Percentiles rank a stretch among this genome's conserved stretches.
Evolutionary conservation across 2,113 vertebrate species (phyloP).

Genomic region (Limanda limanda): DNA sequence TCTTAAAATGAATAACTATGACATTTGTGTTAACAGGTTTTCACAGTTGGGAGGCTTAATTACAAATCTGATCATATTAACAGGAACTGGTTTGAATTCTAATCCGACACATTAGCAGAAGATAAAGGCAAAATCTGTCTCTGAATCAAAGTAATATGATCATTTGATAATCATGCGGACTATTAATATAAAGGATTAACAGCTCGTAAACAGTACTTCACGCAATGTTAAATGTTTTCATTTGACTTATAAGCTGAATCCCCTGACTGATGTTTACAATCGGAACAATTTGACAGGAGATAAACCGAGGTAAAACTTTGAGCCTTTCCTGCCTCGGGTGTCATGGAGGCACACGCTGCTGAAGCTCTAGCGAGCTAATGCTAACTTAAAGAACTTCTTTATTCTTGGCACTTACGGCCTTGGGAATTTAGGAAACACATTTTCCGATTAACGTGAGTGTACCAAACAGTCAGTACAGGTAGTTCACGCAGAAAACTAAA

Average conservation of each 20-base stretch:
- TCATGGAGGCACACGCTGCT: conserved; percentile 54
- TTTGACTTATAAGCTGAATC: background rate
- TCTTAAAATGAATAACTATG: background rate
- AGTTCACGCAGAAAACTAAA: accelerated
- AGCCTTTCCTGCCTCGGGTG: conserved; percentile 1
- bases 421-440: accelerated
- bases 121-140: background rate
- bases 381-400: conserved; percentile 38
- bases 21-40: background rate
- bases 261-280: accelerated
- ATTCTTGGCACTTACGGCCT: accelerated
- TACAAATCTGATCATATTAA: no score
- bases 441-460: accelerated
- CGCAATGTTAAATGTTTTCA: background rate
- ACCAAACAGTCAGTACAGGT: accelerated
- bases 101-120: background rate
- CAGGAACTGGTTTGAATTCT: no score
- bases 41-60: no score
- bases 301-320: background rate
- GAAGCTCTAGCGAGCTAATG: conserved; percentile 13
- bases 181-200: background rate
- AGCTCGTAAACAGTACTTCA: background rate
- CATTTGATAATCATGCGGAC: background rate
- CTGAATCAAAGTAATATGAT: background rate
- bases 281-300: no score